Evolutionary conservation across 2,888 invertebrate genomes (phyloP), one percentile per base, ranked within the genome.

Genomic region (Chamaedrilus cognettii): DNA sequence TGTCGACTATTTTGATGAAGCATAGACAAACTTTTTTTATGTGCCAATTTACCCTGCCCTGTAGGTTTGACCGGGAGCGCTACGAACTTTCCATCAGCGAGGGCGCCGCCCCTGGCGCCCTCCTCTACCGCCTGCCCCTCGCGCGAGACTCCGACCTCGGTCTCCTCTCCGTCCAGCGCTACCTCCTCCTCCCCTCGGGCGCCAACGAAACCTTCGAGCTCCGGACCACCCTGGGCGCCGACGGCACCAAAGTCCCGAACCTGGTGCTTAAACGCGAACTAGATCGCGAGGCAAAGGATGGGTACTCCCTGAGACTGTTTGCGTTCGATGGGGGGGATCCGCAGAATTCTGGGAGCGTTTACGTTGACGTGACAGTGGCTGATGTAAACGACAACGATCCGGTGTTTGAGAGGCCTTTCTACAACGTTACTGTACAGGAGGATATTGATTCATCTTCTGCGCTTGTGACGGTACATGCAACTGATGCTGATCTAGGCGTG

Each of bases 321-420:
- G 80, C 79, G 61, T 70, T 74, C 23, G 81, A 81, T 68, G 74
- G 76, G 1, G 81, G 81, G 2, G 71, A 66, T 15, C 78, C 78
- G 4, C 77, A 79, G 3, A 67, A 78, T 28, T 71, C 73, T 3
- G 74, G 72, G 34, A 70, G 71, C 19, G 72, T 72, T 52, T 75
- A 64, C 26, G 77, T 81, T 66, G 67, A 69, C 31, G 76, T 81
- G 19, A 64, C 71, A 4, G 76, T 82, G 19, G 67, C 69, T 4
- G 81, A 82, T 67, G 77, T 78, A 70, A 82, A 82, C 67, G 81
- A 82, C 71, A 73, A 79, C 64, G 56, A 68, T 2, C 80, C 80
- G 15, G 51, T 65, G 11, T 80, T 81, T 66, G 65, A 66, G 3
- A 66, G 74, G 51, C 32, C 66, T 7, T 65, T 70, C 19, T 77